Evolutionary conservation across 2,113 vertebrate genomes (phyloP).

Genomic region (Lota lota): DNA sequence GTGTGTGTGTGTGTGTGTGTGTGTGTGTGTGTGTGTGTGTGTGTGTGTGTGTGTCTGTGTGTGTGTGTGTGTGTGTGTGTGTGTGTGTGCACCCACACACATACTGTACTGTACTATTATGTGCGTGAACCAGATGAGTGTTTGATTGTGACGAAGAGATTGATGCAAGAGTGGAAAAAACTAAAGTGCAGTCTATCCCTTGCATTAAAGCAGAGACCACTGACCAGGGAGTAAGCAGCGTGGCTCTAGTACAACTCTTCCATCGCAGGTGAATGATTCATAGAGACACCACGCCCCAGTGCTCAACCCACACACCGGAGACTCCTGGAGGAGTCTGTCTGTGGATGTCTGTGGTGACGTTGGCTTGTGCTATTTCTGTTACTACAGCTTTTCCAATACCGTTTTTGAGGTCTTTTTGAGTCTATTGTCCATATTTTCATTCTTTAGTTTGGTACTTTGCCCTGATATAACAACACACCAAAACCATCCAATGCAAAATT

Average conservation of each 20-base stretch:
- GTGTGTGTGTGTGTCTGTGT: neutral
- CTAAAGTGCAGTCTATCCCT: neutral
- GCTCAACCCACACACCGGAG: too few relatives aligned
- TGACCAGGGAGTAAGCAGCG: neutral
- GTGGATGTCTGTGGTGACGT: too few relatives aligned
- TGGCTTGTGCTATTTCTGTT: too few relatives aligned
- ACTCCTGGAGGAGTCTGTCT: too few relatives aligned
- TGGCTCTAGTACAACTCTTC: neutral
- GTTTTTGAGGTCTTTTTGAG: too few relatives aligned
- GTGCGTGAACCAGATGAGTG: conserved; percentile 2
- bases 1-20: neutral
- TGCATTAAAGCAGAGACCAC: neutral
- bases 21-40: conserved; percentile 1
- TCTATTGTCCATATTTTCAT: too few relatives aligned
- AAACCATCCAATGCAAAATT: too few relatives aligned
- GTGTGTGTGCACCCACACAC: conserved; percentile 14
- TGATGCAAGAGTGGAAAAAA: neutral
- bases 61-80: conserved; percentile 1
- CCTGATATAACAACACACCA: too few relatives aligned
- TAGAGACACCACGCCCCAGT: too few relatives aligned
- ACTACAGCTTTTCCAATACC: too few relatives aligned
- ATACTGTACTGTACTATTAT: neutral
- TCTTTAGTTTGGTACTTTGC: too few relatives aligned
- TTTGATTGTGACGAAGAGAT: neutral
- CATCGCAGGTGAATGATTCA: too few relatives aligned